Conservation (phyloP, 2,113 vertebrate genomes). For the Ahaetulla prasina region DNA sequence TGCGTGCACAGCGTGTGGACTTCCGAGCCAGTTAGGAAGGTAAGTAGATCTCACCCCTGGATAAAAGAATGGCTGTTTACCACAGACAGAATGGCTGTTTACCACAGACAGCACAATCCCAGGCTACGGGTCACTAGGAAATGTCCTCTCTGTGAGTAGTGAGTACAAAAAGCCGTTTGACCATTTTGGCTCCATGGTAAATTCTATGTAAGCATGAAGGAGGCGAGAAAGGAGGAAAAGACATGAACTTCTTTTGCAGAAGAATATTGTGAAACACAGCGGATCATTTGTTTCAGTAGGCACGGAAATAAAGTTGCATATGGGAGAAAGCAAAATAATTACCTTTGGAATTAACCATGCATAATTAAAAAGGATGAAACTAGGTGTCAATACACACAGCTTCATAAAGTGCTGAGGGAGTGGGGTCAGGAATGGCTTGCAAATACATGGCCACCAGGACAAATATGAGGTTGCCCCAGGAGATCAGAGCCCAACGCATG, state of each 20-base stretch:
- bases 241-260: constrained; percentile 17
- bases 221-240: background rate
- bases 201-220: constrained; percentile 1
- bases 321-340: background rate
- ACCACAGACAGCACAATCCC: constrained; percentile 10
- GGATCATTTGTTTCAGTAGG: background rate
- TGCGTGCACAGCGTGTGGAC: no score
- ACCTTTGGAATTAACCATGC: background rate
- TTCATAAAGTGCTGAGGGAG: background rate
- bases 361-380: background rate
- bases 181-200: constrained; percentile 22
- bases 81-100: constrained; percentile 16
- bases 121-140: constrained; percentile 14
- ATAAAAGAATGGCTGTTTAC: no score
- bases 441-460: background rate
- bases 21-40: no score
- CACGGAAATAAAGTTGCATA: background rate
- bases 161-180: constrained; percentile 32
- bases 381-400: background rate
- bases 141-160: background rate
- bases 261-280: background rate
- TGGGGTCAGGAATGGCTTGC: background rate
- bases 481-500: background rate
- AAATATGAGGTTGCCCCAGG: background rate
- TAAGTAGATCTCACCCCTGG: no score